Base-by-base conservation (phyloP, 37 sponge, comb jelly and placozoan genomes). In the Oscarella lobularis region DNA sequence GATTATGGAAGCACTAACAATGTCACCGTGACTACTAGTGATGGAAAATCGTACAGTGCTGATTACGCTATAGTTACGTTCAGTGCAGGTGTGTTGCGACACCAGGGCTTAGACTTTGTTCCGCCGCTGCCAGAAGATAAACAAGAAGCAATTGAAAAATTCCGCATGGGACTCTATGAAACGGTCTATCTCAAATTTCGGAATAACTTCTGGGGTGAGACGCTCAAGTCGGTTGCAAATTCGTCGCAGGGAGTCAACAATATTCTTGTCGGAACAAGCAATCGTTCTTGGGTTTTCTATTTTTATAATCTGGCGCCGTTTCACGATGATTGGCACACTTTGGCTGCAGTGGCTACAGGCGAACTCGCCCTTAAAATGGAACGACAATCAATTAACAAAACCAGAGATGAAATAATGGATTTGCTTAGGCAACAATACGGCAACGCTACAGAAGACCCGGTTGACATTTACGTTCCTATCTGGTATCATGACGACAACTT, bases 161-260 rank as follows among this genome's bases (percentile, higher is more conserved):
- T 74, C 39, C 2, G 1, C 72, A 36, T 73, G 72, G 40, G 72
- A 3, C 33, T 20, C 0, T 78, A 78, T 37, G 3, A 41, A 0
- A 78, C 67, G 31, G 70, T 78, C 1, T 78, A 71, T 67, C 38
- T 80, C 31, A 30, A 75, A 3, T 80, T 80, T 39, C 35, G n/a
- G 31, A 77, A 1, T 2, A 4, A 31, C 35, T 35, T 71, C 30
- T 78, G 66, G 3, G 67, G 70, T 66, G 38, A 78, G 30, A 67
- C 1, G 41, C 36, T 2, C 3, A 31, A 78, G 33, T 76, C 33
- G 31, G n/a, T 76, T 76, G 60, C 38, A 0, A 36, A 36, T 73
- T 40, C 27, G 1, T 27, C 55, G 2, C 5, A 1, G 2, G n/a
- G n/a, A n/a, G n/a, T n/a, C n/a, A n/a, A n/a, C n/a, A n/a, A n/a